phyloP scores from a whole-genome alignment of 2,888 invertebrate species.

The Cartodere bifasciata region DNA sequence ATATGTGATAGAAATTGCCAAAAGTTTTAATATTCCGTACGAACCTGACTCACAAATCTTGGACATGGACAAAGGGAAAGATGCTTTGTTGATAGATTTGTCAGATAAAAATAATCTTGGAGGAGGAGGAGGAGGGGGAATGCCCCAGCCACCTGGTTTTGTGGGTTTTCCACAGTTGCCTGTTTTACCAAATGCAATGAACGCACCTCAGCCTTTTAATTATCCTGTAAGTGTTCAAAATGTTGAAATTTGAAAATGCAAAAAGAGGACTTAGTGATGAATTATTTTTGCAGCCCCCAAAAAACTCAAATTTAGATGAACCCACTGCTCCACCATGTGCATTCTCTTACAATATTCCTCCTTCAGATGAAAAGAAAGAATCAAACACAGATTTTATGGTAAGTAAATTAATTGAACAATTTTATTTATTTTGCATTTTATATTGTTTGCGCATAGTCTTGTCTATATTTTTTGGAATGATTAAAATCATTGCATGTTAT shows the following conservation, averaged over 20 bases:
- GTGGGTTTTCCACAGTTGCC: conserved; percentile 69
- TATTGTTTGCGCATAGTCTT: conserved; percentile 2
- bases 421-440: conserved; percentile 5
- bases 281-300: conserved; percentile 4
- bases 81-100: conserved; percentile 58
- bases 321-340: conserved; percentile 28
- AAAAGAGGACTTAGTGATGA: too few relatives aligned
- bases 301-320: conserved; percentile 1
- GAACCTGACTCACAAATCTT: conserved; percentile 89
- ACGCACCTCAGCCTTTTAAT: conserved; percentile 49
- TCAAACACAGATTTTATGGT: conserved; percentile 49
- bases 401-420: conserved; percentile 17
- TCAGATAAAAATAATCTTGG: conserved; percentile 46
- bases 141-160: conserved; percentile 67
- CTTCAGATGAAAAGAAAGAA: conserved; percentile 47
- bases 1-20: conserved; percentile 92
- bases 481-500: neutral
- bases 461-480: neutral
- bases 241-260: too few relatives aligned
- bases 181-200: conserved; percentile 42
- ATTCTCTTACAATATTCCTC: conserved; percentile 57
- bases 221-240: conserved; percentile 43
- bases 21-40: conserved; percentile 87
- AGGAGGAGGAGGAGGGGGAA: conserved; percentile 37
- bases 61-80: conserved; percentile 52